Base-by-base conservation (phyloP, 2,113 vertebrate species). In the Crotalus tigris region DNA sequence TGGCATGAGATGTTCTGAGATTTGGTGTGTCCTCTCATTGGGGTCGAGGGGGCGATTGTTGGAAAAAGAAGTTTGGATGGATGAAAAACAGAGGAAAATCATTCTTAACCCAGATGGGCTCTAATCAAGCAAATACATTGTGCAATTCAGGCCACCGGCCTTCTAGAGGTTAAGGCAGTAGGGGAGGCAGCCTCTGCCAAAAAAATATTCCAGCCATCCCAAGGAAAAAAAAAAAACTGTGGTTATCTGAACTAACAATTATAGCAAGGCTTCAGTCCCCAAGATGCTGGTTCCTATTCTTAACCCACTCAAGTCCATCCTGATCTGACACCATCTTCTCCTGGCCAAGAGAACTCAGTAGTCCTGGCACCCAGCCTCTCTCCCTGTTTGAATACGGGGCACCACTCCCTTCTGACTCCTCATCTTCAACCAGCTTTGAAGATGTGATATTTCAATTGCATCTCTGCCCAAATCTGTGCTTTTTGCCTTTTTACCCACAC, bases 171-270 rank as follows among this genome's bases (percentile, higher is more conserved):
- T 87, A 53, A 86, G 54, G 46, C 53, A 90, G 53, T 87, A 33
- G 49, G 54, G 13, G 89, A 64, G n/a, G 92, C 81, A 87, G 75
- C 46, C 54, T 3, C 90, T 23, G 54, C 89, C 88, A 87, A 51
- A 93, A 51, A 69, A 93, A 89, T 93, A 86, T 93, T 90, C 53
- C 49, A 90, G 81, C 13, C 89, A 90, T 93, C 89, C 81, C 89
- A 90, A 93, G 57, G 23, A 87, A 93, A 93, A 93, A 81, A 51
- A 90, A 93, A 69, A n/a, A 33, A n/a, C 81, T 64, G 89, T 87
- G 92, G 92, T 58, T 87, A 53, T 39, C 81, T 87, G 51, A 93
- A 86, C 92, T 87, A 90, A 93, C 92, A 93, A 90, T 93, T 93
- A 93, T 46, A 54, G 92, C 89, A 93, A 86, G 57, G 57, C 55